Conservation (phyloP, 1,140 invertebrate genomes). For the Batillaria attramentaria region DNA sequence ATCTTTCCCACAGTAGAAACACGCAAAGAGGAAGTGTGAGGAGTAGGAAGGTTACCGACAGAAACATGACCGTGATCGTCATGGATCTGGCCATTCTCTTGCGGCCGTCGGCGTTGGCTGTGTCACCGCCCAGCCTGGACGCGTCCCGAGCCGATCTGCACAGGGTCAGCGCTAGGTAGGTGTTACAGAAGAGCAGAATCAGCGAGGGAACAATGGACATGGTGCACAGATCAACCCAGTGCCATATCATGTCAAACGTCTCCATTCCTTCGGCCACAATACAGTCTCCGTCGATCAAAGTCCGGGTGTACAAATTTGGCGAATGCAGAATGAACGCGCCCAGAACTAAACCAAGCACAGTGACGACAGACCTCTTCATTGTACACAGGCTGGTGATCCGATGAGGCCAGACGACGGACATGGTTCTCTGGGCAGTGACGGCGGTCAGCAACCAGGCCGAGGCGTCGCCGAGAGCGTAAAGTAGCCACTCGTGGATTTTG, state of each 20-base stretch:
- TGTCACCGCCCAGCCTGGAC: neutral
- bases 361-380: too few species aligned
- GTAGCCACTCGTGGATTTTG: neutral
- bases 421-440: neutral
- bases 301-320: too few species aligned
- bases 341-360: too few species aligned
- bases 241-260: too few species aligned
- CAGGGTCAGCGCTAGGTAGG: neutral
- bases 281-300: too few species aligned
- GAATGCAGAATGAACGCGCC: too few species aligned
- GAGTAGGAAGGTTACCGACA: neutral
- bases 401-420: neutral
- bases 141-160: neutral
- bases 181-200: constrained; percentile 3
- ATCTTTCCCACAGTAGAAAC: neutral
- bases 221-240: neutral
- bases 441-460: neutral
- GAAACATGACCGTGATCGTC: neutral
- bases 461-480: neutral
- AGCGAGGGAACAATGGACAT: neutral
- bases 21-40: constrained; percentile 4
- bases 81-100: neutral
- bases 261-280: too few species aligned
- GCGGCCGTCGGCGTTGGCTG: neutral
- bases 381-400: neutral